Evolutionary conservation across 2,113 vertebrate species (phyloP).

Genomic region (Hystrix brachyura): DNA sequence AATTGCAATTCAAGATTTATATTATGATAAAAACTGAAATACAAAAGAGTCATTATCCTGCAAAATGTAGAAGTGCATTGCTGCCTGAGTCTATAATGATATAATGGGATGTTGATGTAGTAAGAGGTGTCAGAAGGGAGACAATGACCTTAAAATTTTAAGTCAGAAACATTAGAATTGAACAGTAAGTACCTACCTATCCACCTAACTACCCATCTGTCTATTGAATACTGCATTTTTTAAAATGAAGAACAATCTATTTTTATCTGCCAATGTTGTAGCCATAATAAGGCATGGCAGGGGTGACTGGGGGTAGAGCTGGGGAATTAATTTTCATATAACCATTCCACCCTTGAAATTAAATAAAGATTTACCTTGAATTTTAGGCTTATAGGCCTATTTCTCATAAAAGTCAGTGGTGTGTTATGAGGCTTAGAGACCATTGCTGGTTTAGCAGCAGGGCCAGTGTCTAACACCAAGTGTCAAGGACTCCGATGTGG

Average conservation of each 20-base stretch:
- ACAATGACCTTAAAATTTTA: slow-evolving; percentile 91
- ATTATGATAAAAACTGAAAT: slow-evolving; percentile 91
- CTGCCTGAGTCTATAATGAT: slow-evolving; percentile 90
- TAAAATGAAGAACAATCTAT: slow-evolving; percentile 83
- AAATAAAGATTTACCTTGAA: slow-evolving; percentile 80
- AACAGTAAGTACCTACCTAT: slow-evolving; percentile 85
- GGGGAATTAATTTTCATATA: slow-evolving; percentile 81
- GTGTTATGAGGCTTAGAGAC: slow-evolving; percentile 68
- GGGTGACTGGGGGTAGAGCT: neutral
- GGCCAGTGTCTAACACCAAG: neutral
- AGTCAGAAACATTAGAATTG: slow-evolving; percentile 89
- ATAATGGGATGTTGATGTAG: slow-evolving; percentile 90
- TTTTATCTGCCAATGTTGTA: slow-evolving; percentile 80
- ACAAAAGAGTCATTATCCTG: slow-evolving; percentile 91
- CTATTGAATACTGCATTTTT: slow-evolving; percentile 86
- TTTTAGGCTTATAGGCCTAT: slow-evolving; percentile 76
- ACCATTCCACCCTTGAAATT: slow-evolving; percentile 78
- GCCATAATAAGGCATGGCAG: slow-evolving; percentile 67
- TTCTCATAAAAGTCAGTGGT: slow-evolving; percentile 79
- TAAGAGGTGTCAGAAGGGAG: slow-evolving; percentile 90
- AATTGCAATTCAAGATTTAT: slow-evolving; percentile 91
- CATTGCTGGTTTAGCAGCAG: slow-evolving; percentile 58
- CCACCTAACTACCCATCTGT: slow-evolving; percentile 68
- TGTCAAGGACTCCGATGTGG: slow-evolving; percentile 9
- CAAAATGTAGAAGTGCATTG: slow-evolving; percentile 88